Conservation (phyloP, 2,797 vertebrate species). For the Odontamblyopus lacepedii region DNA sequence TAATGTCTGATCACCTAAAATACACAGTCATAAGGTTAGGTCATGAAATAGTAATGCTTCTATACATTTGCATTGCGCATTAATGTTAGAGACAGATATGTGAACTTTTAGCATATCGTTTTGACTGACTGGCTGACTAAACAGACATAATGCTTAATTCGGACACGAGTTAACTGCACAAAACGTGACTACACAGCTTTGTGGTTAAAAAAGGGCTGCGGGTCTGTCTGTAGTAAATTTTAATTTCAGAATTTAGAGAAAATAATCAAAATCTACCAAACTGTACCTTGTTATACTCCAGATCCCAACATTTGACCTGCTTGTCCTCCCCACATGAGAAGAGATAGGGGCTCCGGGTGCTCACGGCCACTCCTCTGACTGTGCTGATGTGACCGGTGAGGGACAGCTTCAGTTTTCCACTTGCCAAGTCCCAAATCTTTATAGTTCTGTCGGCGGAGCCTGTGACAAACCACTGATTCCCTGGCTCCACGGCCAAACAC, state of each 20-base stretch:
- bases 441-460: conserved; percentile 98
- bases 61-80: too few species aligned
- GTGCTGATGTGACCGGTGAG: conserved; percentile 98
- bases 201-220: too few species aligned
- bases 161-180: too few species aligned
- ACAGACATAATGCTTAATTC: too few species aligned
- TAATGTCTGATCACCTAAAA: conserved; percentile 97
- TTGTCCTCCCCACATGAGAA: conserved; percentile 99
- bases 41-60: background rate
- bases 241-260: too few species aligned
- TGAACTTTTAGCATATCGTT: too few species aligned
- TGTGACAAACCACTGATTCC: conserved; percentile 99
- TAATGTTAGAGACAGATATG: too few species aligned
- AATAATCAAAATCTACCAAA: too few species aligned
- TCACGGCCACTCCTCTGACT: conserved; percentile 94
- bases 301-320: conserved; percentile 98
- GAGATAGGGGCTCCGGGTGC: conserved; percentile 91
- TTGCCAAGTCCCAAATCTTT: conserved; percentile 99
- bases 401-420: conserved; percentile 94
- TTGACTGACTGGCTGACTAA: too few species aligned
- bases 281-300: conserved; percentile 96
- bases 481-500: conserved; percentile 95
- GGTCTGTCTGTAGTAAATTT: too few species aligned
- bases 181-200: too few species aligned
- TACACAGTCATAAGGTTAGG: conserved; percentile 7